Evolutionary conservation across 2,888 invertebrate species (phyloP), one percentile per base, ranked within the genome.

Genomic region (Lochmaea crataegi): DNA sequence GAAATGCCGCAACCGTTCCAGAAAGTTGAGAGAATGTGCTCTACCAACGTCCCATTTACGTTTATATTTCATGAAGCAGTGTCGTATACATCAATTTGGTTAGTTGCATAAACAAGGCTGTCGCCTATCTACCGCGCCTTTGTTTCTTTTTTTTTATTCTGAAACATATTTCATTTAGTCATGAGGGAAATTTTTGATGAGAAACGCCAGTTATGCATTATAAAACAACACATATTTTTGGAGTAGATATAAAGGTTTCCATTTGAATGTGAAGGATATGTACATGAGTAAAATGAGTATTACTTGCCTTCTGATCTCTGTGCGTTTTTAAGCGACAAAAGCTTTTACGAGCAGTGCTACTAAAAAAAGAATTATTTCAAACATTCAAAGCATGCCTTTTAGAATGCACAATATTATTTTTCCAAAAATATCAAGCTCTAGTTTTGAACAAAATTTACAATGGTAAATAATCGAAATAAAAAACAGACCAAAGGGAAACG

Each of bases 51-150:
- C 48, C 68, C 22, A 42, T 65, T 66, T 61, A 42, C 65, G 45
- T 69, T 61, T 65, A 72, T 72, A 70, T 72, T 72, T 65, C 68
- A 69, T 69, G 60, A 64, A 63, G 63, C 18, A 14, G 42, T 51
- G 63, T 67, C 53, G 56, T 72, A 69, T 60, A 69, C 61, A 67
- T 64, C 66, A 71, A 70, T 74, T 72, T 63, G 63, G 61, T 18
- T 58, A 67, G 66, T 53, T 71, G 41, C 57, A 71, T 66, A 53
- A 66, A 66, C 66, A 71, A 45, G 53, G 11, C 58, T 45, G 58
- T 42, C 48, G 16, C 42, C 57, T 57, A 57, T 66, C 66, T 66
- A 16, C 51, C 18, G 51, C 16, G 6, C 10, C 14, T 18, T 41
- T 41, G 41, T 38, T 18, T 22, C 12, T 60, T 12, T 45, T 18